These are phyloP conservation scores for Zeus faber DNA, from an alignment of 2,113 vertebrate species.

Conservation along the genomic window DNA sequence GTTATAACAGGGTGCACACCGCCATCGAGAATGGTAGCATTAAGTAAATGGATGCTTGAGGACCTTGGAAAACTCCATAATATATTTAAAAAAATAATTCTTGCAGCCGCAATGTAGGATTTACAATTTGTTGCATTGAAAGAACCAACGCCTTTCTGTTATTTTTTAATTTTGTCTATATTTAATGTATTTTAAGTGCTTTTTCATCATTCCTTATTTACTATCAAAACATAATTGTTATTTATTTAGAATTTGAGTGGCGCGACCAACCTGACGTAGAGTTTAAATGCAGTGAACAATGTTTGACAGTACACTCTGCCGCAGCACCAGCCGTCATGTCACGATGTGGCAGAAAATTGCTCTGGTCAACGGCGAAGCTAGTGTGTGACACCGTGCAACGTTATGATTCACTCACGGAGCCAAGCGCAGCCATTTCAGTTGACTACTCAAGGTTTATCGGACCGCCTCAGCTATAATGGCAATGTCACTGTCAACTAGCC, in stretches of 20 bases:
- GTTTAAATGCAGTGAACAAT: no score
- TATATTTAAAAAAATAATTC: background rate
- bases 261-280: no score
- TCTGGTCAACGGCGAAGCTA: conserved; percentile 10
- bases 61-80: background rate
- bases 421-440: conserved; percentile 27
- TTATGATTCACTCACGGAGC: conserved; percentile 33
- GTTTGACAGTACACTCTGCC: conserved; percentile 28
- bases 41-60: background rate
- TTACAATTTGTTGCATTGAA: no score
- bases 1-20: conserved; percentile 7
- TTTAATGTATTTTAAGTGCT: no score
- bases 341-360: conserved; percentile 20
- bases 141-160: no score
- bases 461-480: conserved; percentile 29
- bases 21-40: conserved; percentile 1
- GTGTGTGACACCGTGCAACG: conserved; percentile 21
- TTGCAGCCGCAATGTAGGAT: background rate
- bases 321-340: conserved; percentile 19
- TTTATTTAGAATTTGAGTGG: no score
- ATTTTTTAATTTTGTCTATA: no score
- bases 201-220: no score
- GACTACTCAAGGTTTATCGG: conserved; percentile 26
- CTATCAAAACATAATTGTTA: no score
- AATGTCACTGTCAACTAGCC: conserved; percentile 26